Percentiles rank a stretch among this genome's conserved stretches.
Evolutionary conservation across 92 coral and sea anemone genomes (phyloP).

Genomic region (Palythoa caribaeorum): DNA sequence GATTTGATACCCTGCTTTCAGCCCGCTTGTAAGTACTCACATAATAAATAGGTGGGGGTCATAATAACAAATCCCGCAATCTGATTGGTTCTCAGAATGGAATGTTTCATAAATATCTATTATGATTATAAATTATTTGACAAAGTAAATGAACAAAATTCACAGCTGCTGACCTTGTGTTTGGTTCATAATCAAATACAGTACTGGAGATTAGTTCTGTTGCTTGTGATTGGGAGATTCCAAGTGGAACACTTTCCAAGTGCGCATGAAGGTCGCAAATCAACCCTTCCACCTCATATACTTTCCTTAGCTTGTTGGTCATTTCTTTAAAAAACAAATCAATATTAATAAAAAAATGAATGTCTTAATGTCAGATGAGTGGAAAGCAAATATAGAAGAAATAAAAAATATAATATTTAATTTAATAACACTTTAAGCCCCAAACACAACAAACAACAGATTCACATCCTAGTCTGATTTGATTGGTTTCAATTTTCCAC

Average conservation of each 20-base stretch:
- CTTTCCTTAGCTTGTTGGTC: slow-evolving; percentile 92
- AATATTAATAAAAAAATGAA: neutral
- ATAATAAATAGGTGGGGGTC: too few relatives aligned
- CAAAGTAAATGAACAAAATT: neutral
- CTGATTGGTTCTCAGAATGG: too few relatives aligned
- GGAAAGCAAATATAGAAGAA: neutral
- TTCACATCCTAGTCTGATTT: too few relatives aligned
- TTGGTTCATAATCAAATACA: slow-evolving; percentile 93
- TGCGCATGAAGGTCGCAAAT: slow-evolving; percentile 86
- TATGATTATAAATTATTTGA: too few relatives aligned
- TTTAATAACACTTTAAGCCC: neutral
- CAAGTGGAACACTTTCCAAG: slow-evolving; percentile 53
- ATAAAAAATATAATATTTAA: neutral
- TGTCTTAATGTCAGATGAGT: neutral
- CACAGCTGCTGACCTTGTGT: slow-evolving; percentile 74
- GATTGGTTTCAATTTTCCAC: too few relatives aligned
- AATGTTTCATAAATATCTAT: too few relatives aligned
- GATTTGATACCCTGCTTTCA: too few relatives aligned
- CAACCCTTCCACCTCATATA: slow-evolving; percentile 93
- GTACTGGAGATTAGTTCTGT: slow-evolving; percentile 91
- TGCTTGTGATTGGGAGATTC: slow-evolving; percentile 89
- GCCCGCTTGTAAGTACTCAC: too few relatives aligned
- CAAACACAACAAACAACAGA: neutral
- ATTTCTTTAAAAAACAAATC: slow-evolving; percentile 61
- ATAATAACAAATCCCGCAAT: too few relatives aligned